Evolutionary conservation across 2,888 invertebrate genomes (phyloP).

Genomic region (Reticulitermes lucifugus): DNA sequence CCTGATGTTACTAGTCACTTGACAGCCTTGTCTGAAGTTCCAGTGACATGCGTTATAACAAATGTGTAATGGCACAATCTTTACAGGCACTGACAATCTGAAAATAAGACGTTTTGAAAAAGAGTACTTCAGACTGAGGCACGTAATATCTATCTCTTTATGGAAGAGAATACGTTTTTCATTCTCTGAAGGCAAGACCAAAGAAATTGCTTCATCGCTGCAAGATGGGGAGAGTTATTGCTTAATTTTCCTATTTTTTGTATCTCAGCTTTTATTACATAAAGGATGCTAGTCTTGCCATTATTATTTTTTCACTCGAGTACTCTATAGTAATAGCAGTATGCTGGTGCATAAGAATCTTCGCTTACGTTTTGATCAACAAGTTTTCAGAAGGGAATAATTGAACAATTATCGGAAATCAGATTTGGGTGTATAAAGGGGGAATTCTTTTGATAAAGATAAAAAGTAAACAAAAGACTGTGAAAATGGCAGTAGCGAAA

Average conservation of each 20-base stretch:
- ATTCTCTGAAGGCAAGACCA: not conserved
- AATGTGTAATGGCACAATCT: too few species aligned
- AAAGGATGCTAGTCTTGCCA: conserved; percentile 2
- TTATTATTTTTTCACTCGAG: conserved; percentile 23
- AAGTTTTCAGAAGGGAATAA: conserved; percentile 10
- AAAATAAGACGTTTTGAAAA: not conserved
- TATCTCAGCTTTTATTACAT: not conserved
- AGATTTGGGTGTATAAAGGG: not conserved
- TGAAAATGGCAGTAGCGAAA: conserved; percentile 23
- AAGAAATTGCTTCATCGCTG: conserved; percentile 2
- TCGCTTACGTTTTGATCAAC: not conserved
- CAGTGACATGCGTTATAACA: too few species aligned
- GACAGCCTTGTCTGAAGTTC: too few species aligned
- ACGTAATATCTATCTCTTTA: not conserved
- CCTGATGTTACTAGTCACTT: too few species aligned
- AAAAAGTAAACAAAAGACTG: not conserved
- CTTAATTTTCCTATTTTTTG: not conserved
- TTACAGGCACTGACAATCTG: too few species aligned
- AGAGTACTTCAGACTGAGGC: not conserved
- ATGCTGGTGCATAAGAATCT: not conserved
- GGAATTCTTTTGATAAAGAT: not conserved
- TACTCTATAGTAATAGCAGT: not conserved
- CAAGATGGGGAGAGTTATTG: not conserved
- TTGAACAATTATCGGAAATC: conserved; percentile 29
- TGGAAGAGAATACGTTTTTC: not conserved